A percentile compares a stretch with the other conserved stretches of the same genome.
phyloP scores from a whole-genome alignment of 2,888 invertebrate genomes.

The Leptinotarsa juncta region DNA sequence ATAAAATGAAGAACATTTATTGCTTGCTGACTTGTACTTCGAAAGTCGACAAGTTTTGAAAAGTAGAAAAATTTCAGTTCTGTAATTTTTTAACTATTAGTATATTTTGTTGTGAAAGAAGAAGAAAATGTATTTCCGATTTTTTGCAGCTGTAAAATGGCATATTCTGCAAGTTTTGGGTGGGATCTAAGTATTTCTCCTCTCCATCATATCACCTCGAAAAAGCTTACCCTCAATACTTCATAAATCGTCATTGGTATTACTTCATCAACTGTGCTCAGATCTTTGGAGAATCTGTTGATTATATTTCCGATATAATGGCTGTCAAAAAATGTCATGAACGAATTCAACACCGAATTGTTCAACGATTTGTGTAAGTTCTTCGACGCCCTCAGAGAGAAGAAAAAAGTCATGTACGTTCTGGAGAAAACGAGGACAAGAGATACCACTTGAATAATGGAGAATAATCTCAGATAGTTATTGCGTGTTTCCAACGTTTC shows the following conservation, averaged over 20 bases:
- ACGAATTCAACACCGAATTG: constrained; percentile 67
- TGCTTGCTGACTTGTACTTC: too few species aligned
- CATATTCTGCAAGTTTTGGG: too few species aligned
- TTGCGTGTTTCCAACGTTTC: constrained; percentile 32
- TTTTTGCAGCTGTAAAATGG: too few species aligned
- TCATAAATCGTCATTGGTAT: constrained; percentile 49
- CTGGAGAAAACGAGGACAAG: constrained; percentile 40
- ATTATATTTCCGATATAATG: constrained; percentile 61
- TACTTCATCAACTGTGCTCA: constrained; percentile 75
- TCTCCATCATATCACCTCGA: too few species aligned
- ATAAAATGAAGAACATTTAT: too few species aligned
- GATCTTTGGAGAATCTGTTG: constrained; percentile 77
- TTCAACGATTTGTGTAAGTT: constrained; percentile 75
- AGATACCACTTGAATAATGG: constrained; percentile 36
- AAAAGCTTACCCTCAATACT: constrained; percentile 37
- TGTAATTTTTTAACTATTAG: too few species aligned
- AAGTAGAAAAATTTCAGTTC: too few species aligned
- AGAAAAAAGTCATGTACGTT: constrained; percentile 42
- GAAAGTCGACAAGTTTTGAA: too few species aligned
- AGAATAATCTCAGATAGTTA: constrained; percentile 40
- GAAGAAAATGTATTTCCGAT: too few species aligned
- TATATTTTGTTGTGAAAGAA: too few species aligned
- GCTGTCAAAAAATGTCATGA: constrained; percentile 58
- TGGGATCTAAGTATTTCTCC: too few species aligned
- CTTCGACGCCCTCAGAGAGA: constrained; percentile 47